Base-by-base conservation (phyloP, 2,888 invertebrate species). In the Temnothorax rugatulus region DNA sequence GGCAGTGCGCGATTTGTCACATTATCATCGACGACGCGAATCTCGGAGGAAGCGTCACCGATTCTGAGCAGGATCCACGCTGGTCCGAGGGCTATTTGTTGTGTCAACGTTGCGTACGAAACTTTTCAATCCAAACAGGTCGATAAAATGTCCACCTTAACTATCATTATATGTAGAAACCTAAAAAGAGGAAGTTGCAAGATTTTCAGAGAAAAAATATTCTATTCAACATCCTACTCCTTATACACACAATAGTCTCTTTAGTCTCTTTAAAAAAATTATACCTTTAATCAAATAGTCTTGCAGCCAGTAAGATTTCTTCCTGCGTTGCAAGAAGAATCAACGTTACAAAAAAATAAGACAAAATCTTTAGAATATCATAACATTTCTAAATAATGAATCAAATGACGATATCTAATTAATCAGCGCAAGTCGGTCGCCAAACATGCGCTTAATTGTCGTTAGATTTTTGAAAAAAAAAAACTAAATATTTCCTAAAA, bases 91-190 rank as follows among this genome's bases (percentile, higher is more conserved):
- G 91, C 25, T 94, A 93, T 71, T 76, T 91, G 5, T 77, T 94
- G n/a, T 94, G 94, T 79, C 90, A 92, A 64, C 91, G 90, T 47
- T 94, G 94, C 79, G 89, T 93, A 41, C 90, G 90, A 71, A 87
- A 91, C 68, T 91, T 91, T 63, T 88, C 91, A 2, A 87, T 92
- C 73, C 90, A 89, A 86, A 90, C 93, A 90, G 93, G 94, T 94
- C 86, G 66, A 76, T 87, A 73, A 66, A 82, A 74, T 25, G 29
- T 15, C 61, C 29, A 29, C 25, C 50, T 83, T 63, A 69, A 41
- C 21, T 41, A 57, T 61, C 71, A 61, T 38, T 59, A 63, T 41
- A 71, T 5, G 4, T 38, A 73, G 11, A 2, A 4, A 57, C 0
- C 25, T 57, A 50, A 69, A 69, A 52, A 57, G 3, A 25, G 4